Conservation (phyloP, 2,888 invertebrate species). For the Dasypogon diadema region DNA sequence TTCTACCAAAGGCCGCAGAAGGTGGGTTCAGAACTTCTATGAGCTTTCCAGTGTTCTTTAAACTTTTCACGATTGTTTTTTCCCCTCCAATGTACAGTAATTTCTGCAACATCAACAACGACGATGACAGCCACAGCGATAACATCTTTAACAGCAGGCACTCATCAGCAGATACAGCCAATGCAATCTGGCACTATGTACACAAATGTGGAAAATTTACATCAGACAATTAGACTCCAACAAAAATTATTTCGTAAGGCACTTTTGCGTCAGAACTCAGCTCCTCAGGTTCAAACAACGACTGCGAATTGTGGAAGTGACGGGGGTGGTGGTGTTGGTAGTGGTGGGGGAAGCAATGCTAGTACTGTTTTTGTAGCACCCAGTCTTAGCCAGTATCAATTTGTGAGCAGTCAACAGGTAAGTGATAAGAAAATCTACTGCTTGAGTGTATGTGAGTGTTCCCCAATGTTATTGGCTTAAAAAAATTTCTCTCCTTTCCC, state of each 20-base stretch:
- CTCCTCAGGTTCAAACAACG: constrained; percentile 56
- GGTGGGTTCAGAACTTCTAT: neutral
- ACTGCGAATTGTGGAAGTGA: constrained; percentile 54
- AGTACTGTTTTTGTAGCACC: constrained; percentile 62
- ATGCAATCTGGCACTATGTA: constrained; percentile 74
- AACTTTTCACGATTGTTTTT: neutral
- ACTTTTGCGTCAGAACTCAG: constrained; percentile 62
- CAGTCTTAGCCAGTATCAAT: constrained; percentile 70
- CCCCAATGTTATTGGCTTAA: too few relatives aligned
- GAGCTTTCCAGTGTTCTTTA: too few relatives aligned
- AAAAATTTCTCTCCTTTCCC: too few relatives aligned
- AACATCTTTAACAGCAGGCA: neutral
- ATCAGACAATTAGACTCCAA: constrained; percentile 76
- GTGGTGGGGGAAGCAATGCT: constrained; percentile 56
- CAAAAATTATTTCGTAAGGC: constrained; percentile 74
- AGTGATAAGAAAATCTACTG: too few relatives aligned
- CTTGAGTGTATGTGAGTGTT: too few relatives aligned
- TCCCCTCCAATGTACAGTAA: too few relatives aligned
- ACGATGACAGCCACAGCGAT: neutral
- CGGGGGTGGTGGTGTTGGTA: constrained; percentile 16
- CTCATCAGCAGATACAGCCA: neutral
- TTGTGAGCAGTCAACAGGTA: constrained; percentile 69
- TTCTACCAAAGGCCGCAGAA: neutral
- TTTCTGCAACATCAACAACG: neutral
- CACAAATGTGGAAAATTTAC: constrained; percentile 76